phyloP scores from a whole-genome alignment of 2,113 vertebrate species.

The Brachypteracias leptosomus region DNA sequence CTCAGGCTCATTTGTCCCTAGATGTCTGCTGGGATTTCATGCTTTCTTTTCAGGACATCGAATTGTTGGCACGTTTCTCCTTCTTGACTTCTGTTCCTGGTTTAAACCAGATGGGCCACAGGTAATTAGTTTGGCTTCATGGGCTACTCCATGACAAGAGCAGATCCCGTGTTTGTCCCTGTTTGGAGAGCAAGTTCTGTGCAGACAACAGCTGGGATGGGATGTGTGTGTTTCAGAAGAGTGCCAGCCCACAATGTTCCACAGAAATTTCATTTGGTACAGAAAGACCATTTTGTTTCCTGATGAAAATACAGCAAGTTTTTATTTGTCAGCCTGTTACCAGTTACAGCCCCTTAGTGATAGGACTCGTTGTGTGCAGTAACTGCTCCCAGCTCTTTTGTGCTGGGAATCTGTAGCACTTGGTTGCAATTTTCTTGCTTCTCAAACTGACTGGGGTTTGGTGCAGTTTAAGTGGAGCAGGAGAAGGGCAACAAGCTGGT shows the following conservation, averaged over 20 bases:
- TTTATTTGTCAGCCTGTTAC: not conserved
- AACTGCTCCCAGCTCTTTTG: not conserved
- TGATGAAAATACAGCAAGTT: not conserved
- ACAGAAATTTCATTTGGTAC: not conserved
- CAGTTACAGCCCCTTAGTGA: not conserved
- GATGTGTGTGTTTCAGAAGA: not conserved
- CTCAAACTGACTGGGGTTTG: not conserved
- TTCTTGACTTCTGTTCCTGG: conserved; percentile 3
- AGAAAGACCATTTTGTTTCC: not conserved
- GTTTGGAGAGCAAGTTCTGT: not conserved
- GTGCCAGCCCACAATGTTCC: not conserved
- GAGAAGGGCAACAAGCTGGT: too few relatives aligned
- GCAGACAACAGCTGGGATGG: conserved; percentile 22
- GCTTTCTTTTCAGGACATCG: not conserved
- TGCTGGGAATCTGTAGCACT: not conserved
- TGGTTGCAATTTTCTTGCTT: not conserved
- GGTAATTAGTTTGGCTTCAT: conserved; percentile 45
- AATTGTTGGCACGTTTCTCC: not conserved
- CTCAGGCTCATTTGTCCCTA: not conserved
- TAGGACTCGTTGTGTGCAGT: rapidly evolving
- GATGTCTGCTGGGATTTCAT: not conserved
- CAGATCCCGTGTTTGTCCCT: not conserved
- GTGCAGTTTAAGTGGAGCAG: not conserved
- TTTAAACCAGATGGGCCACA: conserved; percentile 38
- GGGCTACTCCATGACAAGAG: not conserved